Conservation (phyloP, 2,113 vertebrate species). For the Gadus chalcogrammus region DNA sequence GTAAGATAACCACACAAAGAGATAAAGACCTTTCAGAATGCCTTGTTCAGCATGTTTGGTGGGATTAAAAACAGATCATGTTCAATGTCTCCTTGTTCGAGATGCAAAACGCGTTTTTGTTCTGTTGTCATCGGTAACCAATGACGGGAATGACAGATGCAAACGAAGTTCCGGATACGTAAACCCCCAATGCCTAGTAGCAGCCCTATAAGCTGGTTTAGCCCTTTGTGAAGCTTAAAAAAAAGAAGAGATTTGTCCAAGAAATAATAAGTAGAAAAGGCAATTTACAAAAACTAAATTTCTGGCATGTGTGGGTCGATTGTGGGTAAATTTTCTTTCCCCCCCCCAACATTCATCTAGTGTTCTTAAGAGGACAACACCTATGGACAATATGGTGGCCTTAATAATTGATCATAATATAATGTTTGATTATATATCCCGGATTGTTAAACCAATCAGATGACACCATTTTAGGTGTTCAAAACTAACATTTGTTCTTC, state of each 20-base stretch:
- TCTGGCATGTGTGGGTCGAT: constrained; percentile 20
- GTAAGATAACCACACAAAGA: constrained; percentile 55
- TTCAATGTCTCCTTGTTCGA: constrained; percentile 27
- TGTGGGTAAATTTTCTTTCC: constrained; percentile 17
- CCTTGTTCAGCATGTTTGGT: constrained; percentile 45
- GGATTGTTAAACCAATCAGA: constrained; percentile 47
- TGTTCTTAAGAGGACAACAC: constrained; percentile 42
- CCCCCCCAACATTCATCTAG: constrained; percentile 15
- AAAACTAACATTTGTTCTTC: constrained; percentile 62
- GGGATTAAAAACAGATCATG: constrained; percentile 44
- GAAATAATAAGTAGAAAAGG: constrained; percentile 1
- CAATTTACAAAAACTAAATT: constrained; percentile 28
- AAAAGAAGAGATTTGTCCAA: constrained; percentile 31
- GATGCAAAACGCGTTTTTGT: constrained; percentile 9
- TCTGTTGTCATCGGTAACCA: neutral
- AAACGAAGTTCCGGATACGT: constrained; percentile 24
- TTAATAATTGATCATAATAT: constrained; percentile 40
- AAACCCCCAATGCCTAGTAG: constrained; percentile 40
- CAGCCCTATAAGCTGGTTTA: constrained; percentile 60
- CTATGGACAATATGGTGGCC: constrained; percentile 40
- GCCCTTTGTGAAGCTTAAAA: constrained; percentile 55
- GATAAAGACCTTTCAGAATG: constrained; percentile 47
- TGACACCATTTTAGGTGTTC: constrained; percentile 34
- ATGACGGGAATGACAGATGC: constrained; percentile 26
- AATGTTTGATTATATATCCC: constrained; percentile 34